Percentiles rank a stretch among this genome's conserved stretches.
Conservation (phyloP, 2,888 invertebrate genomes). For the Epinotia demarniana region DNA sequence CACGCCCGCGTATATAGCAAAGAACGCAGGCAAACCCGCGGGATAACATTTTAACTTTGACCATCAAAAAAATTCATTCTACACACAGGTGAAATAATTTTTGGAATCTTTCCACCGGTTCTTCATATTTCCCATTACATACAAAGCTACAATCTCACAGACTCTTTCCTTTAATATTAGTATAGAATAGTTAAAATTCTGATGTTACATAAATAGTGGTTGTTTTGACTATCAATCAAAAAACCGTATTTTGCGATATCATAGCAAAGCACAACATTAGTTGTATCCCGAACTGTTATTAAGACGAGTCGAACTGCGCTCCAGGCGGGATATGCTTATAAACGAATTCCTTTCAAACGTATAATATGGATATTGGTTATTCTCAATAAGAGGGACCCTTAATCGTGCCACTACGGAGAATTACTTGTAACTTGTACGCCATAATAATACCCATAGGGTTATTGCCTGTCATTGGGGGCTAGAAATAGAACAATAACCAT, state of each 20-base stretch:
- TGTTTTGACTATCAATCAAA: no score
- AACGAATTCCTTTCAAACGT: conserved; percentile 4
- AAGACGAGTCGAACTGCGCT: not conserved
- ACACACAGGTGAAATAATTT: no score
- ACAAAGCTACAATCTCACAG: no score
- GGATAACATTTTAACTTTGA: no score
- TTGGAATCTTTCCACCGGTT: no score
- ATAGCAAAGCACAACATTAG: not conserved
- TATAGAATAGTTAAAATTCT: no score
- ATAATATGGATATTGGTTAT: not conserved
- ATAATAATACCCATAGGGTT: not conserved
- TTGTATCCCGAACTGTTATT: not conserved
- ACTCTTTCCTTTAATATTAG: no score
- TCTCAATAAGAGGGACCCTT: not conserved
- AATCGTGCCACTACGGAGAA: not conserved
- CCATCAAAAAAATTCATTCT: no score
- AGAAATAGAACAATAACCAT: not conserved
- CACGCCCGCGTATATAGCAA: no score
- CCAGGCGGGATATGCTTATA: not conserved
- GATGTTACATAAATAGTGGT: no score
- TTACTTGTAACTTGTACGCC: not conserved
- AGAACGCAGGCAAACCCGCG: no score
- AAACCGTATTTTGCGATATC: not conserved
- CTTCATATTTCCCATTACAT: no score
- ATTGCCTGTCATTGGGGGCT: not conserved